phyloP scores from a whole-genome alignment of 2,888 invertebrate species.

The Belgica antarctica region DNA sequence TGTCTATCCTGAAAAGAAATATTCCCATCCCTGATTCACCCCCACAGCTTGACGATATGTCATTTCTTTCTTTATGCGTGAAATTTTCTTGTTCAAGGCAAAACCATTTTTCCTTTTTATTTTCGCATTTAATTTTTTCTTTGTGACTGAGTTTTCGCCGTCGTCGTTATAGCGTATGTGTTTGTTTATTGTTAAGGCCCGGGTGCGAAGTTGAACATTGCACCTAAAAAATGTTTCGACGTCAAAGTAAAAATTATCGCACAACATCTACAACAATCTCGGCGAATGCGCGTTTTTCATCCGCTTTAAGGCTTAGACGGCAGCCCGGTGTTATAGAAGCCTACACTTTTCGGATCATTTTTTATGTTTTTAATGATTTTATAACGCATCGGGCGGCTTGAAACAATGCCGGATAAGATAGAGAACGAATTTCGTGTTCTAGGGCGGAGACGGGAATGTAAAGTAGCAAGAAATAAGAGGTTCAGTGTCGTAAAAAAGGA shows the following conservation, averaged over 20 bases:
- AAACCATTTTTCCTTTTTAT: constrained; percentile 27
- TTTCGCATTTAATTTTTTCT: constrained; percentile 24
- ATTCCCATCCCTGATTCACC: neutral
- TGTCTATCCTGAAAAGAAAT: neutral
- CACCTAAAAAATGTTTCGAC: neutral
- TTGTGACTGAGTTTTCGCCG: neutral
- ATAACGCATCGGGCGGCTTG: constrained; percentile 11
- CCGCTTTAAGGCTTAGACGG: neutral
- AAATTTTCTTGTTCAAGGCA: constrained; percentile 7
- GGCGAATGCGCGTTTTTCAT: neutral
- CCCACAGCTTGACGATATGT: constrained; percentile 40
- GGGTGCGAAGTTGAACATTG: no score
- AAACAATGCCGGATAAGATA: neutral
- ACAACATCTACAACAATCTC: neutral
- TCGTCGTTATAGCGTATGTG: no score
- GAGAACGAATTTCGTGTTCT: constrained; percentile 4
- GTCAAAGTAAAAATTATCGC: constrained; percentile 15
- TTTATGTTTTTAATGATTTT: constrained; percentile 35
- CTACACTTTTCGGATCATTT: constrained; percentile 34
- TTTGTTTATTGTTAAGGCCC: no score
- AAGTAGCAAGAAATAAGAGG: constrained; percentile 20
- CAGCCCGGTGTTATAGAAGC: neutral
- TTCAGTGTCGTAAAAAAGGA: constrained; percentile 14
- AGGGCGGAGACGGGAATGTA: constrained; percentile 2
- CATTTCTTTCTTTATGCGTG: constrained; percentile 31